phyloP scores from a whole-genome alignment of 2,797 vertebrate genomes.

The Acropternis orthonyx region DNA sequence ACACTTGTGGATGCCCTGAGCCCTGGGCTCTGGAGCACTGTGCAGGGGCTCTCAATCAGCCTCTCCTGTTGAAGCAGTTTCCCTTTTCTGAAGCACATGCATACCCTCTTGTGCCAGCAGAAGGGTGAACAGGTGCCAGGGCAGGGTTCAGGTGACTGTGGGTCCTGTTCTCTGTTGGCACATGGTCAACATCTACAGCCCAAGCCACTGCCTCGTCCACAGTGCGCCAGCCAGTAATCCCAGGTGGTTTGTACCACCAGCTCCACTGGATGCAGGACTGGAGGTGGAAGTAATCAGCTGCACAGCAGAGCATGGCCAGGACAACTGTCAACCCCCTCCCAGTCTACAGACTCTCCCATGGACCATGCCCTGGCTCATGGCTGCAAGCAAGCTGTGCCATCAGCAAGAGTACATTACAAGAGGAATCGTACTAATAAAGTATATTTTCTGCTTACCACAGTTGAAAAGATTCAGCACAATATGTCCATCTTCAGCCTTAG shows the following conservation, averaged over 20 bases:
- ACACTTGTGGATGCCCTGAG: neutral
- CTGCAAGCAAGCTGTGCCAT: neutral
- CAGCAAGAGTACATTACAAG: neutral
- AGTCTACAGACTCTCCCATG: fast-evolving
- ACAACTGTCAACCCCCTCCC: neutral
- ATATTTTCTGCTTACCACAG: constrained; percentile 41
- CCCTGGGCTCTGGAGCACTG: fast-evolving
- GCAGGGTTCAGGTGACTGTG: neutral
- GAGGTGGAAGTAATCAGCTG: neutral
- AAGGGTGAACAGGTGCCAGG: fast-evolving
- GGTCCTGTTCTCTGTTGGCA: neutral
- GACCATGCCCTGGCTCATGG: neutral
- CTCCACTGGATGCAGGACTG: neutral
- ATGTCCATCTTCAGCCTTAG: neutral
- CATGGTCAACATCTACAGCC: neutral
- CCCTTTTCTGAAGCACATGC: neutral
- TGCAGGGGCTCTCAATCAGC: neutral
- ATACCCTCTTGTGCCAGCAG: fast-evolving
- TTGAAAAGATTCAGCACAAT: neutral
- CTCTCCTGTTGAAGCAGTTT: neutral
- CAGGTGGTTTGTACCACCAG: neutral
- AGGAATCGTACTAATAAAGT: neutral
- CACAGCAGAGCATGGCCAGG: neutral
- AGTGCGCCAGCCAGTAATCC: neutral
- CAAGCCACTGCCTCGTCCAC: neutral